Evolutionary conservation across 1,140 invertebrate genomes (phyloP).

Genomic region (Hypothenemus hampei): DNA sequence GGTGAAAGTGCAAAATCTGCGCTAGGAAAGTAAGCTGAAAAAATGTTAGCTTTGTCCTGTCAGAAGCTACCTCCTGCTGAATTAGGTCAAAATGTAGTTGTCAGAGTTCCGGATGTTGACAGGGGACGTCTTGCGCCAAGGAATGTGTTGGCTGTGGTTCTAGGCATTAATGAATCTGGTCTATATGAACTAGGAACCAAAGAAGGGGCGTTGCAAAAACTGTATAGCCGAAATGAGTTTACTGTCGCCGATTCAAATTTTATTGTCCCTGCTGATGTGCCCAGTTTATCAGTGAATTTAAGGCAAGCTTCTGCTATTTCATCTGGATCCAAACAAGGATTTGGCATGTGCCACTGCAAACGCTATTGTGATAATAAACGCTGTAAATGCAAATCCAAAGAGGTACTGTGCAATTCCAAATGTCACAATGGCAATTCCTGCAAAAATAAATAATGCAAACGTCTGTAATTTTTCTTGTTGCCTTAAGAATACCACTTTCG

Average conservation of each 20-base stretch:
- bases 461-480: too few relatives aligned
- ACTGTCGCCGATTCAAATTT: constrained; percentile 2
- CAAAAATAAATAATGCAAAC: constrained; percentile 11
- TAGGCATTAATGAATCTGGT: constrained; percentile 2
- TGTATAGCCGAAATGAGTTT: constrained; percentile 11
- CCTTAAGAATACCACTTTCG: too few relatives aligned
- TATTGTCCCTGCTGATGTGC: background rate
- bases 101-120: constrained; percentile 29
- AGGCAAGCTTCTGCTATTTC: constrained; percentile 1
- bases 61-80: constrained; percentile 17
- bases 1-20: background rate
- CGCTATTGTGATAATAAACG: constrained; percentile 8
- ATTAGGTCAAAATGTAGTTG: constrained; percentile 21
- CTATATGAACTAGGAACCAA: constrained; percentile 8
- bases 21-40: constrained; percentile 8
- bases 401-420: constrained; percentile 2
- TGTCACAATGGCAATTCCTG: constrained; percentile 5
- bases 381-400: constrained; percentile 3
- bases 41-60: background rate
- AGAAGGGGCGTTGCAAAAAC: background rate
- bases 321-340: constrained; percentile 16
- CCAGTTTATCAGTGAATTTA: constrained; percentile 1
- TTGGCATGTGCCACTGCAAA: constrained; percentile 14
- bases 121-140: constrained; percentile 13
- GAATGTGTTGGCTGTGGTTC: constrained; percentile 24